Conservation (phyloP, 2,888 invertebrate genomes). For the Glyphotaelius pellucidus region DNA sequence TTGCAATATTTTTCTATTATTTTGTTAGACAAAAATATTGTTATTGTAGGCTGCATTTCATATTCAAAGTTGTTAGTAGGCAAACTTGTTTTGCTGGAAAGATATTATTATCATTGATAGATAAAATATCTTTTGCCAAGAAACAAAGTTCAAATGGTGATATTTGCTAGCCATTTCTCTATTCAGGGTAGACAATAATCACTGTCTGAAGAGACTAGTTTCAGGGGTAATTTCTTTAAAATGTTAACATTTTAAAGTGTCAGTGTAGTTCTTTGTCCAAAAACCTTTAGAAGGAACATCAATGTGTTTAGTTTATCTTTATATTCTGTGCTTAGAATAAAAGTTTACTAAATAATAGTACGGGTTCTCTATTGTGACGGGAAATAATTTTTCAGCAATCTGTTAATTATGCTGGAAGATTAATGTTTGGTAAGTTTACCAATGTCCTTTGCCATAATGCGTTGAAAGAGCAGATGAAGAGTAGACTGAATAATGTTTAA, state of each 20-base stretch:
- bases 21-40: background rate
- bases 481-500: background rate
- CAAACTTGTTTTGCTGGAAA: background rate
- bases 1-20: background rate
- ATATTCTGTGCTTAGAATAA: background rate
- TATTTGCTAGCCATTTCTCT: background rate
- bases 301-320: background rate
- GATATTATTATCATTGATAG: background rate
- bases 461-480: background rate
- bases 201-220: background rate
- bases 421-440: background rate
- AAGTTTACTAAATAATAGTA: background rate
- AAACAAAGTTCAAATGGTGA: background rate
- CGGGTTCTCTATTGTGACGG: background rate
- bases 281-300: background rate
- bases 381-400: background rate
- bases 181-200: background rate
- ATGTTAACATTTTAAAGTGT: background rate
- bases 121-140: background rate
- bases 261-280: background rate
- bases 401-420: background rate
- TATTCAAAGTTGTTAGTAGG: background rate
- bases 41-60: background rate
- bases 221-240: background rate
- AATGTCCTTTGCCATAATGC: background rate